phyloP scores from a whole-genome alignment of 2,113 vertebrate species.

The Lasiurus cinereus region DNA sequence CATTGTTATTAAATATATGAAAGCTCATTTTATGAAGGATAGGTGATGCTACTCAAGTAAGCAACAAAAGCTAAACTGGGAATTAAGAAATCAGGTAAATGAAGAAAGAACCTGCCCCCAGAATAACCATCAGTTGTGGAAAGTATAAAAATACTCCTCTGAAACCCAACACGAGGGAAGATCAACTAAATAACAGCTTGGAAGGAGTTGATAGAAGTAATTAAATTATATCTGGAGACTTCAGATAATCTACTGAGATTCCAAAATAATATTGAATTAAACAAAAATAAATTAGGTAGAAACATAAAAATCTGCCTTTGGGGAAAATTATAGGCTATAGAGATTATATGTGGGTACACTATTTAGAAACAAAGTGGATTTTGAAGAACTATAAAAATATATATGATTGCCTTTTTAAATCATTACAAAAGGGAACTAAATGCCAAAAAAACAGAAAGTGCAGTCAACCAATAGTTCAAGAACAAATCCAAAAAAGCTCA shows the following conservation, averaged over 20 bases:
- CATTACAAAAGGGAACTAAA: conserved; percentile 13
- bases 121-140: neutral
- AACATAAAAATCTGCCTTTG: neutral
- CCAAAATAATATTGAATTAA: neutral
- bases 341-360: neutral
- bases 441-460: neutral
- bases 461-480: conserved; percentile 38
- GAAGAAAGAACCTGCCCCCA: neutral
- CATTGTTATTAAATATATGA: conserved; percentile 60
- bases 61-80: neutral
- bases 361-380: conserved; percentile 47
- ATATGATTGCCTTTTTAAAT: conserved; percentile 42
- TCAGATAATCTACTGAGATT: conserved; percentile 5
- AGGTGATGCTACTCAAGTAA: neutral
- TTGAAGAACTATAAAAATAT: conserved; percentile 40
- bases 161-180: neutral
- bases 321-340: neutral
- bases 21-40: conserved; percentile 5
- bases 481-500: neutral
- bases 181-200: neutral
- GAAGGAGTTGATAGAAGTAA: conserved; percentile 20
- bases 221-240: neutral
- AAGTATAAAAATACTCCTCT: neutral
- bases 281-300: conserved; percentile 37
- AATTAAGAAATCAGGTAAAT: neutral